phyloP scores from a whole-genome alignment of 2,888 invertebrate genomes.

The Folsomia manolachei region DNA sequence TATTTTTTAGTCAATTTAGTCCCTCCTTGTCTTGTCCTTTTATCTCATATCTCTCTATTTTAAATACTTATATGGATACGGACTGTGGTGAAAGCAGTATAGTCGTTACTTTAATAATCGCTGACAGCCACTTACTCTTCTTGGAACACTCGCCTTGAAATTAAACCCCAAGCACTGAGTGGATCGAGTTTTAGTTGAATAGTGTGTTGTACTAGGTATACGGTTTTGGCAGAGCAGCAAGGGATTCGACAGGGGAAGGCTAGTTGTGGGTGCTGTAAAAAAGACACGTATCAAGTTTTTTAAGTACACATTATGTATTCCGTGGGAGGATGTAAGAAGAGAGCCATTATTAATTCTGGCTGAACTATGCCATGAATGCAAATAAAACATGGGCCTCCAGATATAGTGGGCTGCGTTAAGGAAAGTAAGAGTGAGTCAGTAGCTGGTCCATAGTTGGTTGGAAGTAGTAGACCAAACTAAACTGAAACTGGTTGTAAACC shows the following conservation, averaged over 20 bases:
- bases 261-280: neutral
- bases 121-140: constrained; percentile 7
- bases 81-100: neutral
- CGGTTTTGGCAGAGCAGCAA: neutral
- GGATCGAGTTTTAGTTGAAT: neutral
- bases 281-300: constrained; percentile 3
- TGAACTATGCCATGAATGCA: constrained; percentile 30
- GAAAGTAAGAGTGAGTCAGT: too few species aligned
- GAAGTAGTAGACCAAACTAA: constrained; percentile 3
- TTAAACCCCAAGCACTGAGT: neutral
- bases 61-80: too few species aligned
- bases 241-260: neutral
- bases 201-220: neutral
- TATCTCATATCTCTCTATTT: too few species aligned
- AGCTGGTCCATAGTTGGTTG: neutral
- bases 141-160: neutral
- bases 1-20: constrained; percentile 2
- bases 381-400: constrained; percentile 29
- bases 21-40: neutral
- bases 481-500: constrained; percentile 8
- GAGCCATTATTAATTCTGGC: constrained; percentile 27
- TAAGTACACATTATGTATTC: constrained; percentile 7
- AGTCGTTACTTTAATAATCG: neutral
- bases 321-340: neutral
- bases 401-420: too few species aligned